These are phyloP conservation scores for Capreolus pygargus DNA, from an alignment of 2,113 vertebrate genomes.

Conservation along the genomic window DNA sequence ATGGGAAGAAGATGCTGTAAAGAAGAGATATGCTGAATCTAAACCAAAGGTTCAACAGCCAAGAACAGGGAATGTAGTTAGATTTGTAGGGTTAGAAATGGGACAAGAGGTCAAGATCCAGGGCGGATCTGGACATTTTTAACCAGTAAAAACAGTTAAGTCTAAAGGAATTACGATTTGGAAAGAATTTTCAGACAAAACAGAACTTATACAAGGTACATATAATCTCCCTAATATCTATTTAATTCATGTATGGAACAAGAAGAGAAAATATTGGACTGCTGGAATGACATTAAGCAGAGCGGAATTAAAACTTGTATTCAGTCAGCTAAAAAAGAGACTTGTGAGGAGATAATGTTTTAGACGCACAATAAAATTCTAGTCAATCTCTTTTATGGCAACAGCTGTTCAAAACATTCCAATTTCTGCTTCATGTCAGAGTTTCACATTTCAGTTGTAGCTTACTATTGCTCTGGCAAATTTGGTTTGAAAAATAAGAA, in stretches of 20 bases:
- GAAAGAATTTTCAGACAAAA: background rate
- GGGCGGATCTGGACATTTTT: background rate
- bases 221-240: background rate
- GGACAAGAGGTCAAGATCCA: background rate
- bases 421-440: slow-evolving; percentile 38
- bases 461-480: background rate
- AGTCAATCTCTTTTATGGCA: slow-evolving; percentile 20
- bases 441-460: slow-evolving; percentile 38
- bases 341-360: background rate
- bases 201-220: background rate
- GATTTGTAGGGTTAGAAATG: background rate
- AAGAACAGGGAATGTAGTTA: background rate
- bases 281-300: background rate
- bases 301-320: background rate
- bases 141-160: background rate
- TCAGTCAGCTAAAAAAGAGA: background rate
- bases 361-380: background rate
- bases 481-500: slow-evolving; percentile 16
- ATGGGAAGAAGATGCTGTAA: background rate
- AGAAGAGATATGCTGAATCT: background rate
- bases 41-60: background rate
- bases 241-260: background rate
- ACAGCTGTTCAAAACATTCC: slow-evolving; percentile 46
- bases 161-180: background rate
- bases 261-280: background rate